Percentiles rank a stretch among this genome's conserved stretches.
Evolutionary conservation across 2,113 vertebrate genomes (phyloP).

Genomic region (Forbesichthys agassizii): DNA sequence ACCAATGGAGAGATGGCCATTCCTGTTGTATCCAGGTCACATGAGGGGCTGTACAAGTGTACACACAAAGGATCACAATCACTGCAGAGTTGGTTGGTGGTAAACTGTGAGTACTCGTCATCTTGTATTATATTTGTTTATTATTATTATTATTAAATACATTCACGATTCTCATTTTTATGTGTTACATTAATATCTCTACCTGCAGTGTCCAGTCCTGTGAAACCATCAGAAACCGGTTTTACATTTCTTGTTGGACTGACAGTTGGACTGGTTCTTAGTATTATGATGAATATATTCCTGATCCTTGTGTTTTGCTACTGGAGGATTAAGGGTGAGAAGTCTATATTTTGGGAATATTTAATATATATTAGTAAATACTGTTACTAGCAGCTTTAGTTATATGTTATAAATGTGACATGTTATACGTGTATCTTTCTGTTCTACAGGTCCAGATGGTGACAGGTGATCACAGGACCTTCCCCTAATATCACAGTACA

Average conservation of each 20-base stretch:
- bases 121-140: too few relatives aligned
- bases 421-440: too few relatives aligned
- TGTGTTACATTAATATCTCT: not conserved
- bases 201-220: not conserved
- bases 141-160: too few relatives aligned
- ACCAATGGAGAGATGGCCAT: conserved; percentile 27
- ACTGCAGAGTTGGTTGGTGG: conserved; percentile 43
- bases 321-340: conserved; percentile 37
- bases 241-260: not conserved
- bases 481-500: not conserved
- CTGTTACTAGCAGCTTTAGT: not conserved
- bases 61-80: not conserved
- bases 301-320: conserved; percentile 5
- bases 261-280: conserved; percentile 18
- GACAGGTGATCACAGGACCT: too few relatives aligned
- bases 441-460: too few relatives aligned
- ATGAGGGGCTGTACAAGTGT: conserved; percentile 55
- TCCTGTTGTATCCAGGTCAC: conserved; percentile 33
- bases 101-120: conserved; percentile 15
- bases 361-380: not conserved
- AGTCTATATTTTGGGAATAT: too few relatives aligned
- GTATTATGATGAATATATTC: conserved; percentile 3
- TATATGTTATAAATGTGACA: too few relatives aligned
- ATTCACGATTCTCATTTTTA: too few relatives aligned
- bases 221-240: not conserved